Evolutionary conservation across 2,113 vertebrate species (phyloP), one percentile per base, ranked within the genome.

Genomic region (Dasyprocta punctata): DNA sequence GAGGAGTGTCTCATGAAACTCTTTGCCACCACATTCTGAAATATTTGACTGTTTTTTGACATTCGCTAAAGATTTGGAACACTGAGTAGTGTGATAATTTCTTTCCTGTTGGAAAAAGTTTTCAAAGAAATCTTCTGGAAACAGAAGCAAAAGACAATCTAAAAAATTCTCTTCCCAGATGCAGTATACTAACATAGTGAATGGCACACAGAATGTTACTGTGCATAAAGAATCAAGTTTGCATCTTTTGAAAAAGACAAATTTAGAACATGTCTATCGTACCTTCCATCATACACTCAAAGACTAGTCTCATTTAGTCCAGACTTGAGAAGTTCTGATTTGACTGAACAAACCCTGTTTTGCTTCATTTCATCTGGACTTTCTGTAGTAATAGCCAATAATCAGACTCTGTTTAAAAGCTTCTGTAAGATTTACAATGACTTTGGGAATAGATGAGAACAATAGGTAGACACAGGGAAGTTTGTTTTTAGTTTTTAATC

Each of bases 21-120:
- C 26, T 67, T 80, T 94, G 90, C 44, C 67, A 52, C 13, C 85
- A 67, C 4, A 13, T 93, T 89, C 19, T 81, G 96, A 85, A 98
- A 71, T 36, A 28, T 77, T 81, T 91, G 83, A 95, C 47, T 93
- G 86, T 60, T 90, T 84, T 84, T 81, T 95, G 92, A 95, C 82
- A 87, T 84, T 97, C 85, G 61, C 93, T 93, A 47, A 95, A 95
- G n/a, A 83, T 26, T 17, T 89, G 81, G 89, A 97, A 67, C 47
- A 47, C 24, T 84, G 75, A 90, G 90, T 38, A 60, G 56, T 89
- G 71, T 93, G 92, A 97, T 91, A 73, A 78, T 96, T 93, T 91
- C 47, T 90, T 96, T 97, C 92, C 41, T 96, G 87, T 96, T 84
- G 8, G 87, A 93, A 90, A 94, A 92, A 78, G 14, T n/a, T 67